Evolutionary conservation across 2,797 vertebrate genomes (phyloP), one percentile per base, ranked within the genome.

Genomic region (Enteromius anoplus): DNA sequence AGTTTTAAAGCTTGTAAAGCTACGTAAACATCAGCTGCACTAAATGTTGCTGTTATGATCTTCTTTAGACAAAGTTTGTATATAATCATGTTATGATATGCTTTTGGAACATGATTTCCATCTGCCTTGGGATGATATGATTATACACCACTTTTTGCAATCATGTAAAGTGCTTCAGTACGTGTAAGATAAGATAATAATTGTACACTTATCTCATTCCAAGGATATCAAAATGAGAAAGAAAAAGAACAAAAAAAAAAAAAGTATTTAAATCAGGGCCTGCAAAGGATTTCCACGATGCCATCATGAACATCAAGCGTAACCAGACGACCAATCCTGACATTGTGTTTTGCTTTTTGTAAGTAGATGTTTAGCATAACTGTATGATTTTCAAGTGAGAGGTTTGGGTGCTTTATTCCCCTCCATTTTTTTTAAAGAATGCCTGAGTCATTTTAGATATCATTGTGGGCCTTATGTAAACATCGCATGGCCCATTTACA

Each of bases 61-160:
- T 86, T 85, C 76, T 75, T 78, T 81, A 83, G 21, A 79, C 78
- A 47, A 32, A 26, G 68, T 84, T 66, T 90, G 80, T 88, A 87
- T 79, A 87, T 88, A 88, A 80, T 84, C 26, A 80, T 81, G 72
- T 86, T 87, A 82, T 84, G 70, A 85, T 83, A 88, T 78, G 34
- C 71, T 88, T 88, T 86, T 82, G 49, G 58, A 80, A 80, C 70
- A 78, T 71, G 73, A 78, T 88, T 83, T 88, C 84, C 47, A 85
- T 89, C 87, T 88, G 85, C 88, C 86, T 91, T 90, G 75, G 78
- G 83, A 82, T 68, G 80, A 89, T 82, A 79, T 86, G 78, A 83
- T 75, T 86, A 73, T 88, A 77, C 65, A 51, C 70, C 78, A 79
- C 84, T 86, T 81, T 87, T 87, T 77, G 85, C 80, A 81, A 79